phyloP scores from a whole-genome alignment of 2,888 invertebrate species.

The Tetropium fuscum region DNA sequence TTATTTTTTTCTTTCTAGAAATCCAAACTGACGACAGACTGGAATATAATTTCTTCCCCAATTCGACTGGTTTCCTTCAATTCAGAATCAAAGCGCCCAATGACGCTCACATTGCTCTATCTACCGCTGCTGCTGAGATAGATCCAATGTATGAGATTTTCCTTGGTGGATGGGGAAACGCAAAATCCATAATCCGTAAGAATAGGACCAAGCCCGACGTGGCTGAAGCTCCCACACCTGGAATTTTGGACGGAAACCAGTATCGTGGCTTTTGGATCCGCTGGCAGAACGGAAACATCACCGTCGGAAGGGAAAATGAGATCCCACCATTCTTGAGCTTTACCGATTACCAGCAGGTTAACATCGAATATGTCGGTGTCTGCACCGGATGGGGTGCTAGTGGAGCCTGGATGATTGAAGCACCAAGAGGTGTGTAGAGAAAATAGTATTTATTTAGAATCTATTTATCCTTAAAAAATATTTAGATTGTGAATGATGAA shows the following conservation, averaged over 20 bases:
- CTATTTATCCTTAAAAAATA: too few relatives aligned
- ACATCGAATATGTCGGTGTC: slow-evolving; percentile 80
- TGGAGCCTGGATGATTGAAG: slow-evolving; percentile 84
- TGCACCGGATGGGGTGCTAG: slow-evolving; percentile 90
- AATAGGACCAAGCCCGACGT: slow-evolving; percentile 74
- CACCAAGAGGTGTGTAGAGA: slow-evolving; percentile 42
- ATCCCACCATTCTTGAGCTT: slow-evolving; percentile 82
- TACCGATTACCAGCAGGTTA: slow-evolving; percentile 78
- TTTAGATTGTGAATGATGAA: too few relatives aligned
- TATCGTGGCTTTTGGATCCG: slow-evolving; percentile 86
- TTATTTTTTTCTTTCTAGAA: slow-evolving; percentile 69
- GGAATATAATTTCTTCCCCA: slow-evolving; percentile 85
- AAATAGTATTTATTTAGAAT: too few relatives aligned
- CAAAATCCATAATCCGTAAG: slow-evolving; percentile 84
- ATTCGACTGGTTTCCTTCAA: slow-evolving; percentile 75
- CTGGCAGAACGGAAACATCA: slow-evolving; percentile 74
- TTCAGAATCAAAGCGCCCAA: slow-evolving; percentile 84
- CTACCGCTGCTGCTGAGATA: slow-evolving; percentile 75
- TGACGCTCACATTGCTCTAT: slow-evolving; percentile 89
- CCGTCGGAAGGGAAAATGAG: slow-evolving; percentile 68
- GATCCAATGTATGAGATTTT: slow-evolving; percentile 89
- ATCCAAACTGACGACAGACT: slow-evolving; percentile 83
- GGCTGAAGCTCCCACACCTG: slow-evolving; percentile 75
- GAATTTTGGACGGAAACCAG: slow-evolving; percentile 78
- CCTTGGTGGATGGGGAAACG: slow-evolving; percentile 90